Evolutionary conservation across 2,113 vertebrate species (phyloP).

Genomic region (Mesocricetus auratus): DNA sequence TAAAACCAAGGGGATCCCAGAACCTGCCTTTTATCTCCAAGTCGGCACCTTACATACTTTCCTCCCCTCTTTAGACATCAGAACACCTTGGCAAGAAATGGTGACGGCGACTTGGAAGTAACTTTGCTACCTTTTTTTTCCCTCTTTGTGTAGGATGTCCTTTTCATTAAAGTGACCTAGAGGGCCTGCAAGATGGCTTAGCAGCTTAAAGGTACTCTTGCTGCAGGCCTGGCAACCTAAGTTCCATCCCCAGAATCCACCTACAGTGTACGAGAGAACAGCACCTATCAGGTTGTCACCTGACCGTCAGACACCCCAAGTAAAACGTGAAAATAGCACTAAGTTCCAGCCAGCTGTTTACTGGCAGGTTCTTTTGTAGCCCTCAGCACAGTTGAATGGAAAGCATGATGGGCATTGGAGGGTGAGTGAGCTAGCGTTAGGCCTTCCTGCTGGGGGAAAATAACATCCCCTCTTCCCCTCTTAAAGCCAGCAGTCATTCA

Average conservation of each 20-base stretch:
- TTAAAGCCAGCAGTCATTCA: not conserved
- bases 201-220: not conserved
- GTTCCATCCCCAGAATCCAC: not conserved
- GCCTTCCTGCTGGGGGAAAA: slow-evolving; percentile 43
- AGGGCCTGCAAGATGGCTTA: too few species aligned
- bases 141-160: not conserved
- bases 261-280: not conserved
- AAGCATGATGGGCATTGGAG: slow-evolving; percentile 52
- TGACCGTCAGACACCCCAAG: not conserved
- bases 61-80: not conserved
- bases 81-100: not conserved
- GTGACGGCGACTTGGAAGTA: not conserved
- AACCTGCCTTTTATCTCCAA: slow-evolving; percentile 62
- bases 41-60: not conserved
- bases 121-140: not conserved
- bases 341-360: slow-evolving; percentile 50
- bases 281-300: not conserved
- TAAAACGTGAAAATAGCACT: slow-evolving; percentile 24
- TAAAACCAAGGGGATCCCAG: not conserved
- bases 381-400: slow-evolving; percentile 68
- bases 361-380: slow-evolving; percentile 61
- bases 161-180: slow-evolving; percentile 31
- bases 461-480: slow-evolving; percentile 8
- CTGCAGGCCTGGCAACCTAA: not conserved
- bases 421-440: slow-evolving; percentile 62